Conservation (phyloP, 2,888 invertebrate species). For the Andrena haemorrhoa region DNA sequence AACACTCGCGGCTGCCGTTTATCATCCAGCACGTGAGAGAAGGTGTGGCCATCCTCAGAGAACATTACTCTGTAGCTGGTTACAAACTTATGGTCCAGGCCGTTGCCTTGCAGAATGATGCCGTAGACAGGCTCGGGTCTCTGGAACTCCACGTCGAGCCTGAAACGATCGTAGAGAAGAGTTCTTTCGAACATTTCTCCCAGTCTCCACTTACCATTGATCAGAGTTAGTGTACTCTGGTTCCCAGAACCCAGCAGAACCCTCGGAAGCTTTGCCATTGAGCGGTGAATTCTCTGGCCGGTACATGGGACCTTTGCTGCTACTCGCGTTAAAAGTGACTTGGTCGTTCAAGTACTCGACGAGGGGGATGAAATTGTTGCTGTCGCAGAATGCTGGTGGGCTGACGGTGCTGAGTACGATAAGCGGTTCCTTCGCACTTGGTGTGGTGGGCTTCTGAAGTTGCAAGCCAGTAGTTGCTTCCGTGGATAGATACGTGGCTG, state of each 20-base stretch:
- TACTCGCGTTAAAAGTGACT: slow-evolving; percentile 88
- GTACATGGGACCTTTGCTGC: slow-evolving; percentile 85
- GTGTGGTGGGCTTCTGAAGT: background rate
- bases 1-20: slow-evolving; percentile 88
- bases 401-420: slow-evolving; percentile 78
- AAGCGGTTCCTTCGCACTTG: slow-evolving; percentile 5
- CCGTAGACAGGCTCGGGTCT: slow-evolving; percentile 90
- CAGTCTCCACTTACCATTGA: slow-evolving; percentile 86
- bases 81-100: slow-evolving; percentile 89
- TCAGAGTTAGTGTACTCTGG: slow-evolving; percentile 87
- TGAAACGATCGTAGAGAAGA: slow-evolving; percentile 23
- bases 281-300: slow-evolving; percentile 87
- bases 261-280: slow-evolving; percentile 78
- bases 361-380: slow-evolving; percentile 82
- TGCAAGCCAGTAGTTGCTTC: background rate
- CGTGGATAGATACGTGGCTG: background rate
- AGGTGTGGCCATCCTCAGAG: slow-evolving; percentile 88
- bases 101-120: slow-evolving; percentile 90
- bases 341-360: slow-evolving; percentile 49
- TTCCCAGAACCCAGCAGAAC: slow-evolving; percentile 89
- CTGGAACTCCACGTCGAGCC: slow-evolving; percentile 89
- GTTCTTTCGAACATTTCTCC: background rate
- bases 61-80: slow-evolving; percentile 91
- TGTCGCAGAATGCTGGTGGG: slow-evolving; percentile 85
- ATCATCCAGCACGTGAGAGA: slow-evolving; percentile 87